A percentile compares a stretch with the other conserved stretches of the same genome.
phyloP scores from a whole-genome alignment of 1,140 invertebrate genomes.

The Atta texana region DNA sequence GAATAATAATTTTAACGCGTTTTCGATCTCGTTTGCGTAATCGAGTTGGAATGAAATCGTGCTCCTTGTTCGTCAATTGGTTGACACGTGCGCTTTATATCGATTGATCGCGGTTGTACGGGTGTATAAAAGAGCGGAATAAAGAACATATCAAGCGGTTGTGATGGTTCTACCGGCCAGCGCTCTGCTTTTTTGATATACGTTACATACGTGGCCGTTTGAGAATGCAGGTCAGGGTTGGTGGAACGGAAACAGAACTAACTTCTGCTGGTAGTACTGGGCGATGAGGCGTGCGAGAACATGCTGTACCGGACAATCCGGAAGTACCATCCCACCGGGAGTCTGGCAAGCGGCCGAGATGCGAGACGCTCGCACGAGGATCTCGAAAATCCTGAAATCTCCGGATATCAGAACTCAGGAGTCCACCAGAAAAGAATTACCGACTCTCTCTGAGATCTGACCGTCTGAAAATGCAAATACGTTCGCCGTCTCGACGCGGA shows the following conservation, averaged over 20 bases:
- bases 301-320: constrained; percentile 49
- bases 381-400: not conserved
- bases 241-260: constrained; percentile 27
- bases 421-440: not conserved
- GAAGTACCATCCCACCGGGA: constrained; percentile 5
- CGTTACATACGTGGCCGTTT: constrained; percentile 6
- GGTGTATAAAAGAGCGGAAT: constrained; percentile 8
- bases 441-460: not conserved
- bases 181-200: constrained; percentile 27
- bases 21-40: constrained; percentile 3
- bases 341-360: not conserved
- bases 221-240: constrained; percentile 66
- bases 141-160: constrained; percentile 21
- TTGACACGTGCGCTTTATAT: constrained; percentile 26
- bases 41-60: constrained; percentile 5
- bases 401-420: not conserved
- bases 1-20: not conserved
- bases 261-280: constrained; percentile 54
- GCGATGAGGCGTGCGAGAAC: constrained; percentile 40
- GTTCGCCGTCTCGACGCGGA: not conserved
- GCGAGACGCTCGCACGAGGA: constrained; percentile 23
- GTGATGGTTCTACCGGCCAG: not conserved
- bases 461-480: not conserved
- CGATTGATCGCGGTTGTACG: constrained; percentile 13
- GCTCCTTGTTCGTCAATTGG: not conserved